A percentile compares a stretch with the other conserved stretches of the same genome.
Conservation (phyloP, 2,888 invertebrate species). For the Malthinus seriepunctatus region DNA sequence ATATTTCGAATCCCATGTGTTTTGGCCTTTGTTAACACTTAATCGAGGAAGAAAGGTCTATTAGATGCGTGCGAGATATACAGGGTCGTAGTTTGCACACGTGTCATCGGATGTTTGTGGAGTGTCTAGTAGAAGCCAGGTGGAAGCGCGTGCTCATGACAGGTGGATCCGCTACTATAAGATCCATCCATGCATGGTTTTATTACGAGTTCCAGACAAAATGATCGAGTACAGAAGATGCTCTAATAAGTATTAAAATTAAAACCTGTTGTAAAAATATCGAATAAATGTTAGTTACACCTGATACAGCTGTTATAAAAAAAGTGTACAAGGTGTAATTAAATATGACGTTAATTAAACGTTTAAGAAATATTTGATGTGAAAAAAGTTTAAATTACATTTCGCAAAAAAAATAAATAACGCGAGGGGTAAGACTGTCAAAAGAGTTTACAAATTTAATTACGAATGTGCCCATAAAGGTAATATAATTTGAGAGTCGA, state of each 20-base stretch:
- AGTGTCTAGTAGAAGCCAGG: constrained; percentile 28
- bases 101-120: constrained; percentile 29
- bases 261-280: constrained; percentile 19
- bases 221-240: constrained; percentile 1
- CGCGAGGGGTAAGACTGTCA: too few relatives aligned
- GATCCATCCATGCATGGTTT: constrained; percentile 5
- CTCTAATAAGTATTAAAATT: constrained; percentile 14
- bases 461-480: too few relatives aligned
- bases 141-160: constrained; percentile 29
- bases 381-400: not conserved
- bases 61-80: constrained; percentile 14
- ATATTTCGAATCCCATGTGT: constrained; percentile 1
- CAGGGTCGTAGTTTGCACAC: constrained; percentile 27
- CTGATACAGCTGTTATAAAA: constrained; percentile 17
- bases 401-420: not conserved
- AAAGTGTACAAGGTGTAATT: not conserved
- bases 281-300: constrained; percentile 15
- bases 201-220: not conserved
- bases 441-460: too few relatives aligned
- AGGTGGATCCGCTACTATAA: constrained; percentile 27
- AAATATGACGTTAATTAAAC: not conserved
- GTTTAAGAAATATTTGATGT: not conserved
- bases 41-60: constrained; percentile 21
- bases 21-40: constrained; percentile 13
- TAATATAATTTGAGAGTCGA: too few relatives aligned